Evolutionary conservation across 2,113 vertebrate species (phyloP).

Genomic region (Blennius ocellaris): DNA sequence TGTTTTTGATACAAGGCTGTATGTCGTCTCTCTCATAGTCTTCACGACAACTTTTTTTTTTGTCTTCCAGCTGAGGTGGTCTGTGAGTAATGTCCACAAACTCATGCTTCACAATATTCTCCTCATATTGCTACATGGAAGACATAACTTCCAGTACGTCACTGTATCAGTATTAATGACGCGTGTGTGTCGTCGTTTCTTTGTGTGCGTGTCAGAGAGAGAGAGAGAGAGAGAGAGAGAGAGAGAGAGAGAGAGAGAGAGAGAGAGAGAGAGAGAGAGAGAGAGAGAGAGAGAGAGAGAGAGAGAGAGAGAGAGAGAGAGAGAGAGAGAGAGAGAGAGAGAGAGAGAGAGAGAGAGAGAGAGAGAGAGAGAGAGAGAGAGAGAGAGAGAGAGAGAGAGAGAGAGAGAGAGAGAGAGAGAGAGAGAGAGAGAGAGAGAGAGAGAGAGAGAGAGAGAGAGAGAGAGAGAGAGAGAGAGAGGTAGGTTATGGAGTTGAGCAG

Average conservation of each 20-base stretch:
- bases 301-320: background rate
- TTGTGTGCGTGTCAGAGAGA: background rate
- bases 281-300: background rate
- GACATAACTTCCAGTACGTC: slow-evolving; percentile 60
- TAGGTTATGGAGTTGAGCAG: slow-evolving; percentile 38
- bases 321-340: background rate
- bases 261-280: background rate
- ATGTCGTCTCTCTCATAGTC: background rate
- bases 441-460: background rate
- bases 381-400: background rate
- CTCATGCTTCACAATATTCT: slow-evolving; percentile 14
- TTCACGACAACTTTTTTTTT: background rate
- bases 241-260: no score
- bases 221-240: no score
- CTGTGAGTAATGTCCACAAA: slow-evolving; percentile 26
- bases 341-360: slow-evolving; percentile 2
- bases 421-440: background rate
- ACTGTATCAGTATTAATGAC: slow-evolving; percentile 58
- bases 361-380: background rate
- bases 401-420: slow-evolving; percentile 2
- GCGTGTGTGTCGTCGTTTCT: slow-evolving; percentile 10
- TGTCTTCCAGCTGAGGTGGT: background rate
- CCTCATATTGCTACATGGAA: slow-evolving; percentile 28
- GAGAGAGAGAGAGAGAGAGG: background rate
- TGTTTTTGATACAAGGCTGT: background rate